Percentiles rank a stretch among this genome's conserved stretches.
These are phyloP conservation scores for Melieria picta DNA, from an alignment of 2,888 invertebrate species.

Conservation along the genomic window DNA sequence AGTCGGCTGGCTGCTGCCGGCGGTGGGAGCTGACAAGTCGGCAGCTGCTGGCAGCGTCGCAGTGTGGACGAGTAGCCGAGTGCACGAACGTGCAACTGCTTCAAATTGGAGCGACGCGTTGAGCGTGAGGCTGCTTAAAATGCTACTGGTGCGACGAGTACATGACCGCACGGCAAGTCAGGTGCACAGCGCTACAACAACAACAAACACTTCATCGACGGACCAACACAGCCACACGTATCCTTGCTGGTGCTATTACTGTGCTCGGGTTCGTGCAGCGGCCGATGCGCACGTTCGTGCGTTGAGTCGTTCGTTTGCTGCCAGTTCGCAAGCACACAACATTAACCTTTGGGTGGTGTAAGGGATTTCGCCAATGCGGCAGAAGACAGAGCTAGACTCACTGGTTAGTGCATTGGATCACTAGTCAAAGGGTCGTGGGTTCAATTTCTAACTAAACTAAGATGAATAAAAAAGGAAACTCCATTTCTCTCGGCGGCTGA, in stretches of 20 bases:
- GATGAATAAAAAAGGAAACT: no score
- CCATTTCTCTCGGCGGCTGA: no score
- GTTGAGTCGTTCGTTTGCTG: slow-evolving; percentile 25
- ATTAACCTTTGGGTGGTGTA: no score
- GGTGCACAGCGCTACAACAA: slow-evolving; percentile 48
- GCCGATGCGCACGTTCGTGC: slow-evolving; percentile 45
- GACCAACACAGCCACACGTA: no score
- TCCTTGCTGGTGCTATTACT: not conserved
- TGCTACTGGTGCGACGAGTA: slow-evolving; percentile 66
- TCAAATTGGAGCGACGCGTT: slow-evolving; percentile 39
- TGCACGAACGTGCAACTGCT: slow-evolving; percentile 25
- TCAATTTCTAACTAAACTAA: no score
- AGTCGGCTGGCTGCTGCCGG: no score
- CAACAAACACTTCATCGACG: not conserved
- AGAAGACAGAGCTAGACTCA: no score
- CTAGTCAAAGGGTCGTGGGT: no score
- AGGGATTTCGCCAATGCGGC: no score
- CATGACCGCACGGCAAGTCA: slow-evolving; percentile 65
- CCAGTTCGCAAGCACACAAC: no score
- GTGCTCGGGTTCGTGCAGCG: slow-evolving; percentile 9
- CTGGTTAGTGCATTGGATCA: no score
- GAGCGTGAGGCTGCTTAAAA: slow-evolving; percentile 67
- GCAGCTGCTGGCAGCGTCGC: not conserved
- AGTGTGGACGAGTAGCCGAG: slow-evolving; percentile 10
- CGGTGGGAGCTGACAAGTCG: slow-evolving; percentile 2